Conservation (phyloP, 37 sponge, comb jelly and placozoan species). For the Aplysina aerophoba region DNA sequence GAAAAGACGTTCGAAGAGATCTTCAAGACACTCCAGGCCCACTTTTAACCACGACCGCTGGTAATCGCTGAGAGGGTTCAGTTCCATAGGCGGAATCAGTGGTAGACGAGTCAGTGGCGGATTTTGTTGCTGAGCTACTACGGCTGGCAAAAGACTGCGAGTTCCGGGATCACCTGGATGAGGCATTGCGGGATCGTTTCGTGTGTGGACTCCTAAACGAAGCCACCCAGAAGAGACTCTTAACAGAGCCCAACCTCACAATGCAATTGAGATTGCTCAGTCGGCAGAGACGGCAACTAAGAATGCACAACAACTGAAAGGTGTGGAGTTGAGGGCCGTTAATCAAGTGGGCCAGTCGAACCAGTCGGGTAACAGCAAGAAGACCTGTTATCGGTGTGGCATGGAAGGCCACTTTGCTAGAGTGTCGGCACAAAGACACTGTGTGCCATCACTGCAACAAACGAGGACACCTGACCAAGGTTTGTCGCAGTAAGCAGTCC, state of each 20-base stretch:
- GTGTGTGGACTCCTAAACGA: background rate
- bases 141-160: background rate
- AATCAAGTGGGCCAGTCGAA: background rate
- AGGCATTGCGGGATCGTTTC: constrained; percentile 13
- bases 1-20: background rate
- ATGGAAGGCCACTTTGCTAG: too few relatives aligned
- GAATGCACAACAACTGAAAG: background rate
- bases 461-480: background rate
- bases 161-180: background rate
- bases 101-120: background rate
- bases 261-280: constrained; percentile 10
- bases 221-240: constrained; percentile 1
- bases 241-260: background rate
- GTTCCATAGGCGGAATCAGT: background rate
- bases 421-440: constrained; percentile 2
- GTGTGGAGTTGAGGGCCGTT: too few relatives aligned
- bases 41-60: background rate
- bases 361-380: too few relatives aligned
- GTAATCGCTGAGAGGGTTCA: background rate
- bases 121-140: background rate
- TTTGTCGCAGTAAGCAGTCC: too few relatives aligned
- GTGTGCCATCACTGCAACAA: constrained; percentile 14
- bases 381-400: too few relatives aligned
- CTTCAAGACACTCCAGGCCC: background rate
- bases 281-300: background rate